These are phyloP conservation scores for Lithobius niger DNA, from an alignment of 1,140 invertebrate genomes.

Conservation along the genomic window DNA sequence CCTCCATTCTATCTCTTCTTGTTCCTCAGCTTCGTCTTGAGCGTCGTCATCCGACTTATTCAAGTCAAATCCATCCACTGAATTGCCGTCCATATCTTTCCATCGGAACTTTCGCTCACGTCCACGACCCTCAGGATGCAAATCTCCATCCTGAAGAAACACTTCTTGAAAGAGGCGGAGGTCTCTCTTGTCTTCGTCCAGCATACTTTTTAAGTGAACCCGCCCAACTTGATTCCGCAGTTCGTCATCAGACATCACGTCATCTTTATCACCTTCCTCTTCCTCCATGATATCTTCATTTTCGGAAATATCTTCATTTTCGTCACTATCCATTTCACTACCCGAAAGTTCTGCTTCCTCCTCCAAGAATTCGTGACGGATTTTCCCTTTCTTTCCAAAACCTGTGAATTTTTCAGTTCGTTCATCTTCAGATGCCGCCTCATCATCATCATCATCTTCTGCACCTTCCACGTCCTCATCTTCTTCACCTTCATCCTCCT, in stretches of 20 bases:
- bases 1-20: too few relatives aligned
- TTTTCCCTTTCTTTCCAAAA: conserved; percentile 13
- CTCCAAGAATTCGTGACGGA: conserved; percentile 53
- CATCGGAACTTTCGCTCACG: conserved; percentile 64
- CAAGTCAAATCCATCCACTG: not conserved
- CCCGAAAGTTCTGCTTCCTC: conserved; percentile 74
- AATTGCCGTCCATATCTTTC: conserved; percentile 51
- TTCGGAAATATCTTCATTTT: conserved; percentile 19
- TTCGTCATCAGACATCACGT: conserved; percentile 24
- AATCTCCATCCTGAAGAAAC: conserved; percentile 71
- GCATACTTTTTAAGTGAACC: conserved; percentile 42
- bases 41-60: not conserved
- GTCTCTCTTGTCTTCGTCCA: conserved; percentile 68
- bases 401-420: conserved; percentile 2
- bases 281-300: conserved; percentile 40
- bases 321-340: conserved; percentile 57
- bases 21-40: not conserved
- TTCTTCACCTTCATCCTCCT: conserved; percentile 23
- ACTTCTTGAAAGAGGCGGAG: conserved; percentile 63
- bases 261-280: conserved; percentile 59
- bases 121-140: conserved; percentile 52
- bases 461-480: conserved; percentile 32
- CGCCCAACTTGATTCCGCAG: conserved; percentile 34
- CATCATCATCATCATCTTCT: conserved; percentile 61
- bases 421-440: conserved; percentile 40